Base-by-base conservation (phyloP, 2,888 invertebrate genomes). In the Meghimatium bilineatum region DNA sequence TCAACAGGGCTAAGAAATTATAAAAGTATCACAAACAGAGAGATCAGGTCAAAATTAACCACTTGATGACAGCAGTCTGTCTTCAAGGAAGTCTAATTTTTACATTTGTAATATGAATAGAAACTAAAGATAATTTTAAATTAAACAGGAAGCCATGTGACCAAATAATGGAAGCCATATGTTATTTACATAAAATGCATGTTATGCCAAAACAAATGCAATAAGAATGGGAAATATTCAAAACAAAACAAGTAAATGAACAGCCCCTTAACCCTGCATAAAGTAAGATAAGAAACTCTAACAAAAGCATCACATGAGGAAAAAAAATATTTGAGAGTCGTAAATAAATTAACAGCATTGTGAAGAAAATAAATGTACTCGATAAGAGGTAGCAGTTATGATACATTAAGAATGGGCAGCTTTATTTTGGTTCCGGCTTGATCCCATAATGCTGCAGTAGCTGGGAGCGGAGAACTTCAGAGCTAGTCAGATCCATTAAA, bases 371-470 rank as follows among this genome's bases (percentile, higher is more conserved):
- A 49, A 36, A 12, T 14, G 2, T 56, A 56, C 44, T 44, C 44
- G n/a, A 79, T 44, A 20, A 75, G 82, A 82, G 82, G 82, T 82
- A 82, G 82, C 82, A 76, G 82, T 67, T 80, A 72, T 74, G 52
- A 32, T 66, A 74, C 52, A 71, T 74, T 17, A 44, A 66, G 36
- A 66, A 20, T 67, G 69, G 69, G 69, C 79, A 23, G 44, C 52
- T 63, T 23, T 77, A 85, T 34, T 85, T 85, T 74, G 85, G 82
- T 67, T 82, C 85, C 6, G 85, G 69, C 66, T 82, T 82, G 36
- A 85, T 85, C 56, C 84, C 84, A 76, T 84, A 84, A 66, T 84
- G 84, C 69, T 84, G 84, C 60, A 84, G 52, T n/a, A 84, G 56
- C 69, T 84, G 84, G 38, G 84, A 80, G 1, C 80, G 66, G 56